Evolutionary conservation across 2,797 vertebrate species (phyloP).

Genomic region (Urocyon cinereoargenteus): DNA sequence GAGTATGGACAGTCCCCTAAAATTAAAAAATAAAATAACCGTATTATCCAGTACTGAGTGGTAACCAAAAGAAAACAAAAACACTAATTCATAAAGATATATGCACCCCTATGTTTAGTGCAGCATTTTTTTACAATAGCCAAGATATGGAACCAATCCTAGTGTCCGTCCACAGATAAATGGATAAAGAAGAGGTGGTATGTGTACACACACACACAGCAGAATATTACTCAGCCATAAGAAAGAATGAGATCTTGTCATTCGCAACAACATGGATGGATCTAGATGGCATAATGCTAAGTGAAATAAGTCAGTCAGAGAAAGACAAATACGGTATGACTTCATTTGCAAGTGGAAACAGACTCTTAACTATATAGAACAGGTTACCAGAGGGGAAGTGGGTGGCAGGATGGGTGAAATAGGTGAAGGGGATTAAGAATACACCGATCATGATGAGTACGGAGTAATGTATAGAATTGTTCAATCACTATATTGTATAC

Average conservation of each 20-base stretch:
- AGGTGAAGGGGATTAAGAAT: not conserved
- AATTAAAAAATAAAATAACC: not conserved
- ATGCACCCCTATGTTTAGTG: not conserved
- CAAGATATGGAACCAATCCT: not conserved
- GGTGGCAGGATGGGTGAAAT: not conserved
- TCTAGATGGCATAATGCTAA: not conserved
- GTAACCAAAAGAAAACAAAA: not conserved
- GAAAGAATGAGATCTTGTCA: not conserved
- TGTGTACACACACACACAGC: not conserved
- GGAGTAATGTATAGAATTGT: not conserved
- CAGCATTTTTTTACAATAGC: not conserved
- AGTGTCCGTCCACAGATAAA: not conserved
- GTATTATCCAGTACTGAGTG: not conserved
- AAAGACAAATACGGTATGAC: not conserved
- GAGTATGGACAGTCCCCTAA: not conserved
- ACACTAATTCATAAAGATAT: not conserved
- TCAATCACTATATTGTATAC: not conserved
- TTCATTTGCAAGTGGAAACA: not conserved
- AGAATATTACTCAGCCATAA: not conserved
- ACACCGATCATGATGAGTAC: not conserved
- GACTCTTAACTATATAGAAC: too few relatives aligned
- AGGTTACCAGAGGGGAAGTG: not conserved
- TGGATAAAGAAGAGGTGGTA: not conserved
- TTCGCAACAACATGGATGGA: not conserved
- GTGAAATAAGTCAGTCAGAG: not conserved